Conservation (phyloP, 1,140 invertebrate species). For the Penaeus vannamei region DNA sequence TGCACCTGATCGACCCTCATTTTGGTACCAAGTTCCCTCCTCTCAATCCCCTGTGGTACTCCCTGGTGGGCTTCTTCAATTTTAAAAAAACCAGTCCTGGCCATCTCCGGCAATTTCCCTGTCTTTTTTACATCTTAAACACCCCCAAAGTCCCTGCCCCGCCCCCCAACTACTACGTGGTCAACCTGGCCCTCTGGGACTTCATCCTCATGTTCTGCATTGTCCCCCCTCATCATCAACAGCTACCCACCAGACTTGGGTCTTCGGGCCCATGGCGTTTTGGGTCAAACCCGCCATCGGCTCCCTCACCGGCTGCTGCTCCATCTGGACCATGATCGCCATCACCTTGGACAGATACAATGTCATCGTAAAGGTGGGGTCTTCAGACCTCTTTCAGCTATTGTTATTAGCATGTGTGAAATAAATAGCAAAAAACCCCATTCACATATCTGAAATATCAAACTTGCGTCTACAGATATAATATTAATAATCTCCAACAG, state of each 20-base stretch:
- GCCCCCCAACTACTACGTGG: not conserved
- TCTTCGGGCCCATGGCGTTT: not conserved
- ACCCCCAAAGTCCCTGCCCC: not conserved
- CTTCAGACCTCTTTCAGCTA: too few species aligned
- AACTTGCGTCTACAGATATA: too few species aligned
- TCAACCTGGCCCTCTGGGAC: not conserved
- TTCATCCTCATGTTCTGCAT: slow-evolving; percentile 2
- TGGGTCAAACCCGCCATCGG: not conserved
- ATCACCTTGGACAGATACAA: slow-evolving; percentile 18
- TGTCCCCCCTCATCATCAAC: not conserved
- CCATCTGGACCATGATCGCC: not conserved
- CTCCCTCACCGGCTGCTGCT: not conserved
- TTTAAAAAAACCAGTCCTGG: not conserved
- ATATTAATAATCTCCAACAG: not conserved
- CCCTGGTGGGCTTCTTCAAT: not conserved
- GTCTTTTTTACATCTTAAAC: not conserved
- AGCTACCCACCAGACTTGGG: not conserved
- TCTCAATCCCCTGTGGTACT: not conserved
- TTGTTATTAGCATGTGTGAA: too few species aligned
- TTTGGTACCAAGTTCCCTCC: slow-evolving; percentile 11
- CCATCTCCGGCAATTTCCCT: not conserved
- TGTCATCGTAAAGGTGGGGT: not conserved
- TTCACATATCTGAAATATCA: too few species aligned
- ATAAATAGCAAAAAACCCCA: too few species aligned
- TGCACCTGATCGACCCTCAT: not conserved